These are phyloP conservation scores for Brachionichthys hirsutus DNA, from an alignment of 2,113 vertebrate species.

Conservation along the genomic window DNA sequence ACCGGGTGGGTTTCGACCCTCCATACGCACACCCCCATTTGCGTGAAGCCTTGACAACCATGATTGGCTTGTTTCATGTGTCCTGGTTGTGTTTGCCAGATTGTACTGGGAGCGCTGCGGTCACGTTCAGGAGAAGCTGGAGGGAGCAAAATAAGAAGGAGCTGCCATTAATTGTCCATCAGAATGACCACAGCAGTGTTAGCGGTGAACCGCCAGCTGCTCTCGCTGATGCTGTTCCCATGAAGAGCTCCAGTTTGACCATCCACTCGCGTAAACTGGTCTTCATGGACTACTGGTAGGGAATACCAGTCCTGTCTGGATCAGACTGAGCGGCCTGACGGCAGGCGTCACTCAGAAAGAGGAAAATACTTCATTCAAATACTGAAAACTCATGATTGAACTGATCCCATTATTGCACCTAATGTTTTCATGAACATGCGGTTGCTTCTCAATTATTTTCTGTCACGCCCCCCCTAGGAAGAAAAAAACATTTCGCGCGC, in stretches of 20 bases:
- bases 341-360: too few species aligned
- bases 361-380: too few species aligned
- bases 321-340: too few species aligned
- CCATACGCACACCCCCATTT: constrained; percentile 31
- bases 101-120: constrained; percentile 59
- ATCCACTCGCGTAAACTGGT: constrained; percentile 54
- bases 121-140: constrained; percentile 42
- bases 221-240: constrained; percentile 76
- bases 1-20: constrained; percentile 11
- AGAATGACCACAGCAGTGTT: constrained; percentile 75
- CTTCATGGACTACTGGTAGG: constrained; percentile 37
- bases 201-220: constrained; percentile 75
- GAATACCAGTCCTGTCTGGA: too few species aligned
- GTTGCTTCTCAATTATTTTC: too few species aligned
- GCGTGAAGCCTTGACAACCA: constrained; percentile 47
- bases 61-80: constrained; percentile 58
- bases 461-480: too few species aligned
- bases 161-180: constrained; percentile 77
- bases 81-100: constrained; percentile 50
- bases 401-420: too few species aligned
- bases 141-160: constrained; percentile 65
- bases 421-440: neutral
- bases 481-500: too few species aligned
- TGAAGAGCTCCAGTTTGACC: constrained; percentile 62
- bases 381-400: too few species aligned